Base-by-base conservation (phyloP, 2,113 vertebrate species). In the Pseudonaja textilis region DNA sequence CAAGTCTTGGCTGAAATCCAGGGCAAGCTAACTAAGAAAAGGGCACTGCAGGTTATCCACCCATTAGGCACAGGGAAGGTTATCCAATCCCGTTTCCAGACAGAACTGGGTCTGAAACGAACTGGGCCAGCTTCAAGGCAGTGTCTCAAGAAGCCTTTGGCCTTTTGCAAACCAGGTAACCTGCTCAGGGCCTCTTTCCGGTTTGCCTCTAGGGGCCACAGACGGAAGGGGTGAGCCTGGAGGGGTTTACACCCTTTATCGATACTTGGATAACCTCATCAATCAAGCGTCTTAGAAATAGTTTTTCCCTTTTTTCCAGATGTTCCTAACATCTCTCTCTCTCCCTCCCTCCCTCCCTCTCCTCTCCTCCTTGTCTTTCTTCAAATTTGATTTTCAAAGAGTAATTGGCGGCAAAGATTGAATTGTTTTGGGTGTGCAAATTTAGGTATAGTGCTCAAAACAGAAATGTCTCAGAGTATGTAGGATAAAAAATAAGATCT, bases 351-450 rank as follows among this genome's bases (percentile, higher is more conserved):
- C 39, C 23, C 34, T 20, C 34, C 12, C 50, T 52, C 50, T 52
- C 10, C 10, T 52, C 50, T 52, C 54, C 3, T 18, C 18, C 18
- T 20, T 20, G 18, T 55, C 55, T 55, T 4, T 55, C 16, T 25
- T 22, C 23, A 42, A n/a, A 89, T 91, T 95, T 57, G 86, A 86
- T 85, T 95, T 95, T 57, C 59, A 92, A 69, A 92, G 55, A 54
- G 88, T 94, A 89, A 92, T 90, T 94, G 88, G 91, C 89, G 92
- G 89, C 92, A 94, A 93, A 95, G 42, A 64, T 90, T 95, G 96
- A 94, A 95, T 96, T 94, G 87, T 92, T 96, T 95, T 96, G 95
- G 61, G 95, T 95, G 45, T 11, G 18, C n/a, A 39, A 81, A 95
- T 96, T 95, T 93, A 96, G 92, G 92, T 93, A 94, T 92, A 90